Evolutionary conservation across 2,888 invertebrate species (phyloP).

Genomic region (Drosophila anomalata): DNA sequence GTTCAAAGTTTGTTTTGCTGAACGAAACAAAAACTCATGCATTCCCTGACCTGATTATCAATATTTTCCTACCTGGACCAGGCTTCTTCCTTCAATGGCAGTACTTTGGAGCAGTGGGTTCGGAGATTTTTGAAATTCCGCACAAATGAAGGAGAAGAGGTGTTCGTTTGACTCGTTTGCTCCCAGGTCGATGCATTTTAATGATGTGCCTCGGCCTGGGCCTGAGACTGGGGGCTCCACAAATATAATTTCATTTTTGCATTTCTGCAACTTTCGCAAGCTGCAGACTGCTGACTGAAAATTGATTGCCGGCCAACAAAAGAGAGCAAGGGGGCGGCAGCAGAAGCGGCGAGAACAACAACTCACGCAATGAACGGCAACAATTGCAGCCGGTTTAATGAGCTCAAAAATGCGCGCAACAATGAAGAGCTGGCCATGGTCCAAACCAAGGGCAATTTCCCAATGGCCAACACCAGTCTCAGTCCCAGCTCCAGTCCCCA

Average conservation of each 20-base stretch:
- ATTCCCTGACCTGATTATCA: constrained; percentile 25
- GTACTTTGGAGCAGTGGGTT: constrained; percentile 16
- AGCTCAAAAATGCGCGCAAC: constrained; percentile 74
- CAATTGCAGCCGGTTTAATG: constrained; percentile 73
- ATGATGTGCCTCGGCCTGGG: constrained; percentile 55
- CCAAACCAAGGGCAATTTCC: constrained; percentile 52
- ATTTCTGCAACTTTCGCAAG: constrained; percentile 63
- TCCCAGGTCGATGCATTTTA: constrained; percentile 70
- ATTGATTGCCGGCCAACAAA: constrained; percentile 64
- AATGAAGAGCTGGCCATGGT: constrained; percentile 56
- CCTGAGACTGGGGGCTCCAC: constrained; percentile 47
- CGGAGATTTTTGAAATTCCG: constrained; percentile 56
- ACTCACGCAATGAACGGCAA: constrained; percentile 57
- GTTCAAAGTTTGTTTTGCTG: constrained; percentile 21
- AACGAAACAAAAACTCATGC: constrained; percentile 16
- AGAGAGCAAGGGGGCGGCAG: constrained; percentile 29
- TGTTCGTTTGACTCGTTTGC: constrained; percentile 56
- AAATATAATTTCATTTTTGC: constrained; percentile 73
- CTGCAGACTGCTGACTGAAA: constrained; percentile 67
- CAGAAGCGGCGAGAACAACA: constrained; percentile 20
- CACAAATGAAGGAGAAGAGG: constrained; percentile 24
- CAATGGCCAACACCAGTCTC: constrained; percentile 19
- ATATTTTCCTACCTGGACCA: constrained; percentile 3
- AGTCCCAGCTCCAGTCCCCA: not conserved
- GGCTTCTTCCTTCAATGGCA: not conserved